Evolutionary conservation across 2,888 invertebrate genomes (phyloP).

Genomic region (Hofmannophila pseudospretella): DNA sequence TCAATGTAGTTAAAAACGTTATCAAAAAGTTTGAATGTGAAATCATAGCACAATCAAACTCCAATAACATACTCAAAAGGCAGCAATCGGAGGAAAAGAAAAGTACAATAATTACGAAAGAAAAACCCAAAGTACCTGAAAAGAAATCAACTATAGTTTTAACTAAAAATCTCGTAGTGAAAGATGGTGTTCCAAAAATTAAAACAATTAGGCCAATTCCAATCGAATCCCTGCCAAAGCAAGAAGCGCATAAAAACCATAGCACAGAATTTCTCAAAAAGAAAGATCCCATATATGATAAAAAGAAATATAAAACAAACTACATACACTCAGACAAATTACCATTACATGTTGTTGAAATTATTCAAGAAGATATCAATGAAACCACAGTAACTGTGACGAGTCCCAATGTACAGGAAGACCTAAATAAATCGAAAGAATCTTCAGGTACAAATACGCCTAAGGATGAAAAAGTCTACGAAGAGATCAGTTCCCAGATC

Average conservation of each 20-base stretch:
- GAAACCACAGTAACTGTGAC: slow-evolving; percentile 29
- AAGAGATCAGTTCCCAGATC: slow-evolving; percentile 54
- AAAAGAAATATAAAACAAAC: slow-evolving; percentile 65
- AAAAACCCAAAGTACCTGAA: slow-evolving; percentile 80
- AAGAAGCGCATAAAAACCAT: slow-evolving; percentile 20
- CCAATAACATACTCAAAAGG: slow-evolving; percentile 48
- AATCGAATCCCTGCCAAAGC: slow-evolving; percentile 32
- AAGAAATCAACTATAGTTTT: slow-evolving; percentile 74
- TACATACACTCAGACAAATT: slow-evolving; percentile 67
- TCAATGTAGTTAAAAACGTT: slow-evolving; percentile 58
- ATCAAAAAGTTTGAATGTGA: slow-evolving; percentile 72
- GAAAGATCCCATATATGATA: slow-evolving; percentile 61
- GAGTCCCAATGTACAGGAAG: slow-evolving; percentile 15
- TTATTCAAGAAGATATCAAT: slow-evolving; percentile 63
- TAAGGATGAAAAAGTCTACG: slow-evolving; percentile 29
- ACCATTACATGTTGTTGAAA: slow-evolving; percentile 62
- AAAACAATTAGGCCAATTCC: slow-evolving; percentile 56
- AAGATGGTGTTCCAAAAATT: slow-evolving; percentile 72
- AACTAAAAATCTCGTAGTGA: slow-evolving; percentile 73
- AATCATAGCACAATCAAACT: slow-evolving; percentile 55
- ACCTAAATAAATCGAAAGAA: slow-evolving; percentile 12
- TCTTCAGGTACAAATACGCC: slow-evolving; percentile 12
- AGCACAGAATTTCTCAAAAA: slow-evolving; percentile 32
- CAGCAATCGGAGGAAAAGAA: slow-evolving; percentile 52
- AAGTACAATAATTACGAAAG: slow-evolving; percentile 46